Base-by-base conservation (phyloP, 2,888 invertebrate species). In the Palloptera scutellata region DNA sequence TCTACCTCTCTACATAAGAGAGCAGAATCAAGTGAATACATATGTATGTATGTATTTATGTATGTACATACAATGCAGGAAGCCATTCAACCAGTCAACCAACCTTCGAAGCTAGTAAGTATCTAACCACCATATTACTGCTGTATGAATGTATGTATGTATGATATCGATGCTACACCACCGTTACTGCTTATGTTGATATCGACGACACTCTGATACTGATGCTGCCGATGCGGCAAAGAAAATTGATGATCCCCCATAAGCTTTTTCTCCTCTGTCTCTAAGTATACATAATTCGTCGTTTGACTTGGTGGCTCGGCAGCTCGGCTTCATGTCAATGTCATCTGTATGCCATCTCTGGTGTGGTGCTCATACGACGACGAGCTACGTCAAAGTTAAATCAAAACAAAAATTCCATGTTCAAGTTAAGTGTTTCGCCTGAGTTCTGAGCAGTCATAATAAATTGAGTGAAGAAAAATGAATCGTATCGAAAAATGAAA, bases 361-460 rank as follows among this genome's bases (percentile, higher is more conserved):
- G 62, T 53, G 43, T 45, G 45, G 54, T 54, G 43, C 43, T 64
- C 20, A 45, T 48, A 48, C 40, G 48, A 55, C 54, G 61, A 62
- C 53, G 43, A 42, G 62, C 48, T 64, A 55, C 64, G 64, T 55
- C 55, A 64, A 42, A 17, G 64, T 48, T 64, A 64, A 64, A 57
- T 64, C 64, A 64, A 57, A 64, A 64, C 55, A 64, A 12, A 55
- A 57, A 48, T 40, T 57, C 48, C 40, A 51, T 57, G 57, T 15
- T 57, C 57, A 55, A 57, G 57, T 64, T 43, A 57, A 64, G 57
- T 57, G 63, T 55, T 48, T 4, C n/a, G n/a, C 40, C 10, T 12
- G 30, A n/a, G 48, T 8, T 48, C 20, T 57, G 12, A n/a, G 57
- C 40, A 30, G 30, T 48, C 48, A 48, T 48, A 48, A 48, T 48